These are phyloP conservation scores for Beris morrisii DNA, from an alignment of 2,888 invertebrate species.

Conservation along the genomic window DNA sequence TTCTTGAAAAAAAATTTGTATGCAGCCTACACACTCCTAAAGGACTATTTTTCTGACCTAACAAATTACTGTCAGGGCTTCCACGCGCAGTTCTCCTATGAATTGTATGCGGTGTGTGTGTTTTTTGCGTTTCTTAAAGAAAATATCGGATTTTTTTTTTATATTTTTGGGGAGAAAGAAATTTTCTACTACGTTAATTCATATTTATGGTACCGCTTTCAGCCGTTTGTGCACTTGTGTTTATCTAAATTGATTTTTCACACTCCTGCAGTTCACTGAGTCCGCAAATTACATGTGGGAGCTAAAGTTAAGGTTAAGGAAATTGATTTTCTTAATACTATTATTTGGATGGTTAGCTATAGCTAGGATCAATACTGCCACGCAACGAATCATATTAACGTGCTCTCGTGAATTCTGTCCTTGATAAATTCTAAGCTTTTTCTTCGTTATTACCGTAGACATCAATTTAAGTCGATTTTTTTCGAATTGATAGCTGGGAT, in stretches of 20 bases:
- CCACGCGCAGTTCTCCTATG: background rate
- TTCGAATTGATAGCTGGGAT: too few relatives aligned
- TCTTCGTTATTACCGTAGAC: too few relatives aligned
- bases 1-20: conserved; percentile 5
- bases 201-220: conserved; percentile 49
- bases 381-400: too few relatives aligned
- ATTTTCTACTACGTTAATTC: conserved; percentile 58
- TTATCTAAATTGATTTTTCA: conserved; percentile 58
- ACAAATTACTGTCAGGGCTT: conserved; percentile 4
- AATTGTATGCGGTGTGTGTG: background rate
- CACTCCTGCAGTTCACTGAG: conserved; percentile 57
- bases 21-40: conserved; percentile 17
- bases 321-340: conserved; percentile 41
- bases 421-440: too few relatives aligned
- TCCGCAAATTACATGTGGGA: conserved; percentile 57
- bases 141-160: conserved; percentile 19
- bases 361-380: background rate
- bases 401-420: too few relatives aligned
- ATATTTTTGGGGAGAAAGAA: conserved; percentile 34
- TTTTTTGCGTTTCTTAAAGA: background rate
- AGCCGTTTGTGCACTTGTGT: conserved; percentile 45
- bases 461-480: too few relatives aligned
- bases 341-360: conserved; percentile 22
- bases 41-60: conserved; percentile 24
- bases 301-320: conserved; percentile 43